These are phyloP conservation scores for Ctenoplectra terminalis DNA, from an alignment of 1,140 invertebrate species.

Conservation along the genomic window DNA sequence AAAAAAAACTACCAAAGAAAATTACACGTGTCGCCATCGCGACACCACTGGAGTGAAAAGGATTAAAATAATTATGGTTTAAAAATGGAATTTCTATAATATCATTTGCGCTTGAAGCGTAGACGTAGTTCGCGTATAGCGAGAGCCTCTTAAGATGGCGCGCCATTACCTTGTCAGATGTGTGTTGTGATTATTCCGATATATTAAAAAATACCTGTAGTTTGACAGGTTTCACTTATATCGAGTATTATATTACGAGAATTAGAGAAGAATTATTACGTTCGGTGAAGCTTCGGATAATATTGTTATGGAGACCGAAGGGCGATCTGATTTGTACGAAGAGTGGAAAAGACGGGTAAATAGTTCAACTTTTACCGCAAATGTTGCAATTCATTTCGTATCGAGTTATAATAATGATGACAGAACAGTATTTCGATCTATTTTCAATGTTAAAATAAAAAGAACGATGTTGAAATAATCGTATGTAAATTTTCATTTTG, in stretches of 20 bases:
- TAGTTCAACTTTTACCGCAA: conserved; percentile 41
- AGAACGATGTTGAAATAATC: background rate
- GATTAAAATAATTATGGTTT: background rate
- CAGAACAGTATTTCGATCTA: background rate
- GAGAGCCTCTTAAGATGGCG: conserved; percentile 26
- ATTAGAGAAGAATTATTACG: background rate
- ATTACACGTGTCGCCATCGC: no score
- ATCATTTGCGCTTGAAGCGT: background rate
- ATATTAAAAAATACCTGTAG: conserved; percentile 7
- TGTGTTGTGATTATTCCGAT: conserved; percentile 27
- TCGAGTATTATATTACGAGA: background rate
- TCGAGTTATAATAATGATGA: background rate
- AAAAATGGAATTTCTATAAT: background rate
- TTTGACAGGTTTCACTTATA: conserved; percentile 44
- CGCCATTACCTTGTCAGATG: background rate
- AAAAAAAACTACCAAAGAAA: no score
- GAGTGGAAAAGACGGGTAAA: conserved; percentile 81
- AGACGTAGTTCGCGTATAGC: background rate
- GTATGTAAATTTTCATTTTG: background rate
- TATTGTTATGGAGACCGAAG: conserved; percentile 71
- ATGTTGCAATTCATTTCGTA: background rate
- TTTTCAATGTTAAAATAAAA: background rate
- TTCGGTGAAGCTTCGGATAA: background rate
- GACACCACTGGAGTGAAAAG: no score
- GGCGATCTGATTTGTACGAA: conserved; percentile 73